Evolutionary conservation across 2,797 vertebrate species (phyloP).

Genomic region (Pitangus sulphuratus): DNA sequence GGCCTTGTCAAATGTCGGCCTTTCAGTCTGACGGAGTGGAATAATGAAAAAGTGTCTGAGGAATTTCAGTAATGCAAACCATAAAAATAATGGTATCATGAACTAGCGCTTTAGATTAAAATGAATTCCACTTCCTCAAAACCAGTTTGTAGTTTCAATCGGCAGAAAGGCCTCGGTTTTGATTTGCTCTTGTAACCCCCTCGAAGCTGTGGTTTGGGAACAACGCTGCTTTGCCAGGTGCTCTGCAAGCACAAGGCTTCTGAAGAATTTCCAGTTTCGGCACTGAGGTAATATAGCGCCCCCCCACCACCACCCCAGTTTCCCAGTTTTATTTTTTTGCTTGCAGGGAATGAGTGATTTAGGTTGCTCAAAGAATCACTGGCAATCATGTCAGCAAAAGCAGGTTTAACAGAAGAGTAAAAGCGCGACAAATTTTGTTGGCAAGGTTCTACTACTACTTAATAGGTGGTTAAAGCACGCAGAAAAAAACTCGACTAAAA

Average conservation of each 20-base stretch:
- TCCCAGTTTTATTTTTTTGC: neutral
- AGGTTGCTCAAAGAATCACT: neutral
- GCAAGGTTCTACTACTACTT: neutral
- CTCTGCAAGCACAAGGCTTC: neutral
- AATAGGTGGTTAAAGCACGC: neutral
- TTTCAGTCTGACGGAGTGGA: neutral
- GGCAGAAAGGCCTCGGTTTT: neutral
- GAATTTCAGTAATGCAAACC: neutral
- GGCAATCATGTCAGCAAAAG: neutral
- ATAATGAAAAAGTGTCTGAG: neutral
- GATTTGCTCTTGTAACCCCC: neutral
- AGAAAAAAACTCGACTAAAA: accelerated
- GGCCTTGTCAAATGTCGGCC: neutral
- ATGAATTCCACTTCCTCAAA: neutral
- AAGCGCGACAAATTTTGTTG: neutral
- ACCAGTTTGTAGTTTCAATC: neutral
- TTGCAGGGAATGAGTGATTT: neutral
- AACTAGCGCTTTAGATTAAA: neutral
- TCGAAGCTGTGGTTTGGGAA: neutral
- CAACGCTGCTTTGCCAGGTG: neutral
- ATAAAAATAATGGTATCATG: neutral
- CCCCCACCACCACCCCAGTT: too few species aligned
- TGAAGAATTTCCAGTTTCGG: neutral
- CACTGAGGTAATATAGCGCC: neutral
- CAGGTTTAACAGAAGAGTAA: neutral